These are phyloP conservation scores for Stigmatopora nigra DNA, from an alignment of 2,113 vertebrate species.

Conservation along the genomic window DNA sequence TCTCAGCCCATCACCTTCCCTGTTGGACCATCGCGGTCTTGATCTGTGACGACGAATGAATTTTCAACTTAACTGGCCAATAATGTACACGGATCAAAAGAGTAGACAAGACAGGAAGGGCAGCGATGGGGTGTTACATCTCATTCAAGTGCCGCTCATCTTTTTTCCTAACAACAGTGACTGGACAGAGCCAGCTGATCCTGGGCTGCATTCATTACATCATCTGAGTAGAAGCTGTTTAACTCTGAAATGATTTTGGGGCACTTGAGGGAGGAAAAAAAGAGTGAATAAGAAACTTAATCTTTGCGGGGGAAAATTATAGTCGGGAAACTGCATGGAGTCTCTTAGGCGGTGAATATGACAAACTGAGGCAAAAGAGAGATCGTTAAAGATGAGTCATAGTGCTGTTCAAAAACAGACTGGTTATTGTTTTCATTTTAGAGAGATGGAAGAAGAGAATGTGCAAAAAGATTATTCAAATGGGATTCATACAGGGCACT, in stretches of 20 bases:
- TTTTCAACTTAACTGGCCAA: constrained; percentile 33
- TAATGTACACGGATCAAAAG: constrained; percentile 40
- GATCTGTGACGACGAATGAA: constrained; percentile 39
- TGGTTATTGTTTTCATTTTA: constrained; percentile 7
- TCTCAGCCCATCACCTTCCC: constrained; percentile 43
- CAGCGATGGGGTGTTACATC: constrained; percentile 16
- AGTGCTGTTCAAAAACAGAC: constrained; percentile 3
- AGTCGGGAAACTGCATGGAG: not conserved
- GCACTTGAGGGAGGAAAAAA: not conserved
- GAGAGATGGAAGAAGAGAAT: not conserved
- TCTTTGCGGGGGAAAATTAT: not conserved
- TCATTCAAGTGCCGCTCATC: constrained; percentile 20
- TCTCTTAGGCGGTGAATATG: not conserved
- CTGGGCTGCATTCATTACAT: constrained; percentile 45
- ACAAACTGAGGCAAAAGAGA: constrained; percentile 2
- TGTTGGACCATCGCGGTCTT: constrained; percentile 53
- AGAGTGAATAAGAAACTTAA: not conserved
- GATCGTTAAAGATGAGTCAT: constrained; percentile 14
- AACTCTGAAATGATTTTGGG: constrained; percentile 24
- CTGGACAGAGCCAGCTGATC: constrained; percentile 45
- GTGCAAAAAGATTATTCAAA: not conserved
- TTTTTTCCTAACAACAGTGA: constrained; percentile 24
- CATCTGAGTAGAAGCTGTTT: constrained; percentile 39
- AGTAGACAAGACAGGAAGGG: not conserved
- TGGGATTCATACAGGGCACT: not conserved